A percentile compares a stretch with the other conserved stretches of the same genome.
Evolutionary conservation across 2,888 invertebrate species (phyloP).

Genomic region (Hydroisotoma schaefferi): DNA sequence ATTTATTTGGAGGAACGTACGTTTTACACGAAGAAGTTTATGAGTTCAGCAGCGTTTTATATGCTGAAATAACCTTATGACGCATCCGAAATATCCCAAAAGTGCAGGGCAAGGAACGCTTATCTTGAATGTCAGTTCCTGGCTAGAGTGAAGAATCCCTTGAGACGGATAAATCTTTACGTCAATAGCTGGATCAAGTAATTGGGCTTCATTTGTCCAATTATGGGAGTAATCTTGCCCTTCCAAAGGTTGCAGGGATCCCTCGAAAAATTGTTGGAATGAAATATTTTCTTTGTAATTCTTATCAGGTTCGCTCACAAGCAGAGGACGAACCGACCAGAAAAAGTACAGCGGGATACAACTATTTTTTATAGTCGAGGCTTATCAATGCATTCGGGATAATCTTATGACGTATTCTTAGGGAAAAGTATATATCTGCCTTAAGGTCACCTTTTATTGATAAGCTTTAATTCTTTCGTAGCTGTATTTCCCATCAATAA

Average conservation of each 20-base stretch:
- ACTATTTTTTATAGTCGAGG: constrained; percentile 16
- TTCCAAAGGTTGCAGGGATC: constrained; percentile 12
- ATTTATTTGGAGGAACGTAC: neutral
- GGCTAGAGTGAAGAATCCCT: constrained; percentile 23
- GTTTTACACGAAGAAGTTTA: neutral
- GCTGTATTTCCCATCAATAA: constrained; percentile 24
- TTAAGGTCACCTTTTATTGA: constrained; percentile 20
- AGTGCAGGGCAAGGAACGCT: constrained; percentile 17
- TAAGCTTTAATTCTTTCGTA: constrained; percentile 18
- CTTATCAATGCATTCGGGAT: too few species aligned
- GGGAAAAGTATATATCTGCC: neutral
- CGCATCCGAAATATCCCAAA: constrained; percentile 29
- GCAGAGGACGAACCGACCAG: constrained; percentile 32
- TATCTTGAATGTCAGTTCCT: constrained; percentile 13
- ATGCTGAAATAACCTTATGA: constrained; percentile 21
- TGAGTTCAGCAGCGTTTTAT: too few species aligned
- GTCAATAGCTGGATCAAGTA: neutral
- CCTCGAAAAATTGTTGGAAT: constrained; percentile 14
- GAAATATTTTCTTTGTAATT: constrained; percentile 1
- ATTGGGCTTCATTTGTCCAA: neutral
- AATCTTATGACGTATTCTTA: neutral
- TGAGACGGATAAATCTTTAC: constrained; percentile 29
- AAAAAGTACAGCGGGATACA: constrained; percentile 38
- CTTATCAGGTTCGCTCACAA: neutral
- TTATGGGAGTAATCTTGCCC: constrained; percentile 19